Evolutionary conservation across 2,113 vertebrate genomes (phyloP), one percentile per base, ranked within the genome.

Genomic region (Myiozetetes cayanensis): DNA sequence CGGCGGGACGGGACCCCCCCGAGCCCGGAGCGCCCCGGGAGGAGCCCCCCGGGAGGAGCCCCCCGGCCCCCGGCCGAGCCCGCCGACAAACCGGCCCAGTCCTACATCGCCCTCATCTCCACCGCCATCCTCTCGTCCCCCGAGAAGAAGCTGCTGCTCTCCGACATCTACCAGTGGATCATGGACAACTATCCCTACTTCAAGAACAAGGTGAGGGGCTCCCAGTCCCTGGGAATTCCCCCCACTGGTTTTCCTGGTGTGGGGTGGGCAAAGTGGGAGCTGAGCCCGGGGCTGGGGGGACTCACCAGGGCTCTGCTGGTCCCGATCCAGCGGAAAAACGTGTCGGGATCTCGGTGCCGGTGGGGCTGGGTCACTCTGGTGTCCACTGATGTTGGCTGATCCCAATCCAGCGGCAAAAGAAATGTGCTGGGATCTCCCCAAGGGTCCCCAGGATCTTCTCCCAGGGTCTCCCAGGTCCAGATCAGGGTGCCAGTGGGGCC

Each of bases 161-260:
- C 98, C 20, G 98, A 99, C 78, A 99, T 99, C 97, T 99, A 99
- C 95, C 98, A 98, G 93, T 99, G 98, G 98, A 98, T 98, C 97
- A 99, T 98, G 98, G 98, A 99, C 87, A 97, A 98, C 55, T 98
- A 98, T 81, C 98, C 98, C 10, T 98, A 98, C 96, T 98, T 98
- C 97, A 98, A 98, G 97, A 98, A 98, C 84, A 98, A 98, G 98
- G 98, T 98, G 63, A 88, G 96, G 12, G 11, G 22, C 28, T 2
- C 23, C 4, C 3, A 28, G 15, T 16, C 14, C 6, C 43, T 0
- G 1, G 59, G 55, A 17, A 0, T 12, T 14, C 0, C 3, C 8
- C 31, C 33, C 39, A 37, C 22, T 0, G 2, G 2, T 20, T 25
- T 3, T 12, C 4, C 0, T 0, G 10, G 9, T 4, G 52, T 3